Base-by-base conservation (phyloP, 2,113 vertebrate species). In the Aspiorhynchus laticeps region DNA sequence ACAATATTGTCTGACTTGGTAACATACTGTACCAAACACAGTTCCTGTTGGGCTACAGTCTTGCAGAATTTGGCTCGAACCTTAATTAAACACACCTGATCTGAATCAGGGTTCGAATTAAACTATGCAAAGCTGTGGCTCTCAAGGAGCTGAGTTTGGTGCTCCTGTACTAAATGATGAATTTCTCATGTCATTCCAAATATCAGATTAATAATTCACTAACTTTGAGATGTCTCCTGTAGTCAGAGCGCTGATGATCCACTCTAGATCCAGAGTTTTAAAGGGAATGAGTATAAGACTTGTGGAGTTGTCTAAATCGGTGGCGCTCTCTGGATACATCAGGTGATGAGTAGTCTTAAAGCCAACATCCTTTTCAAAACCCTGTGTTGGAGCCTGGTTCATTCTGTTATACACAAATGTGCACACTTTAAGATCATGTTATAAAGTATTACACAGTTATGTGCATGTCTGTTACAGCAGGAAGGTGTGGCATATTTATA, bases 281-380 rank as follows among this genome's bases (percentile, higher is more conserved):
- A 98, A 99, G 15, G 98, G 98, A 65, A 99, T 94, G 87, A 99
- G 93, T 36, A 99, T 9, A 2, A 73, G 69, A 73, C 69, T 41
- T 21, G 69, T 73, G 31, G 87, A 91, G 41, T 63, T 38, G 0
- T 88, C 88, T 1, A 92, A 41, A 19, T 91, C 26, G 2, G 36
- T 3, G 1, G 92, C 87, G 5, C 91, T 93, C 93, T 99, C 98
- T 0, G 98, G 98, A 88, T 99, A 99, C 93, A 99, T 91, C 2
- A 99, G 90, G 10, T 97, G 98, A 91, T 99, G 98, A 7, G 98
- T 99, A 8, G 98, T 99, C 92, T 92, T 97, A 87, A 93, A 91
- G 1, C 98, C 98, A 0, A 99, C 98, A 2, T 99, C 96, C 0
- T 90, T 89, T 88, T 99, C 97, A 0, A 95, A 99, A 3, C 96